Evolutionary conservation across 2,888 invertebrate genomes (phyloP).

Genomic region (Aromia moschata): DNA sequence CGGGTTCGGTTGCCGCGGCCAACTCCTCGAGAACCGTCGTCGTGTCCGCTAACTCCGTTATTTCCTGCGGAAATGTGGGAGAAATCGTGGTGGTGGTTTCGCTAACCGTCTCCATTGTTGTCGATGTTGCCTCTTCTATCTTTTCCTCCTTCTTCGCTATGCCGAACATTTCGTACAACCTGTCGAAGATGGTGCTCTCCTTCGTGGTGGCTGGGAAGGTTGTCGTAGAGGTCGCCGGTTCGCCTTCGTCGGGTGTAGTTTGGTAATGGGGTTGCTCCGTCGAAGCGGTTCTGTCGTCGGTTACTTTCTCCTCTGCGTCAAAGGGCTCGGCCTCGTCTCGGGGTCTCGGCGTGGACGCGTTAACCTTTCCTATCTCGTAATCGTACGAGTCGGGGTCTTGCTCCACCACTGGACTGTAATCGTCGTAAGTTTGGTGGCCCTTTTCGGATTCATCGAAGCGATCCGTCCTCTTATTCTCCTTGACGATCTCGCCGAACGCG

Average conservation of each 20-base stretch:
- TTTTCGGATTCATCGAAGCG: neutral
- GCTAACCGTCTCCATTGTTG: slow-evolving; percentile 23
- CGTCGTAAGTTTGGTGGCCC: slow-evolving; percentile 8
- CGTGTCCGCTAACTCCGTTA: slow-evolving; percentile 44
- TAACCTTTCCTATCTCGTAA: slow-evolving; percentile 10
- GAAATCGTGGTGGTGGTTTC: slow-evolving; percentile 23
- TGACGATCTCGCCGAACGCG: slow-evolving; percentile 46
- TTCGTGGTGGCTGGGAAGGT: slow-evolving; percentile 36
- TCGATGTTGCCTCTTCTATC: slow-evolving; percentile 18
- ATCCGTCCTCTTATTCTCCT: slow-evolving; percentile 40
- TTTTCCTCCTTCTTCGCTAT: slow-evolving; percentile 40
- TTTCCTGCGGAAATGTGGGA: slow-evolving; percentile 53
- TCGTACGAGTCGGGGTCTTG: slow-evolving; percentile 23
- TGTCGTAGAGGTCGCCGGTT: slow-evolving; percentile 2
- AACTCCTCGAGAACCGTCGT: slow-evolving; percentile 39
- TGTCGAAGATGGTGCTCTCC: slow-evolving; percentile 53
- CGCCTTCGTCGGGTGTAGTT: neutral
- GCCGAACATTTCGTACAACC: slow-evolving; percentile 60
- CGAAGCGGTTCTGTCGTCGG: neutral
- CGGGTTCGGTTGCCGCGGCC: slow-evolving; percentile 26
- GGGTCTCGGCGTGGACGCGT: neutral
- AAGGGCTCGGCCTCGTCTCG: neutral
- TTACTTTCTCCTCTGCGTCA: neutral
- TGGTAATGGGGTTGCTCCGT: neutral
- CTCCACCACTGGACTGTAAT: slow-evolving; percentile 28